phyloP scores from a whole-genome alignment of 2,797 vertebrate genomes.

The Triplophysa bombifrons region DNA sequence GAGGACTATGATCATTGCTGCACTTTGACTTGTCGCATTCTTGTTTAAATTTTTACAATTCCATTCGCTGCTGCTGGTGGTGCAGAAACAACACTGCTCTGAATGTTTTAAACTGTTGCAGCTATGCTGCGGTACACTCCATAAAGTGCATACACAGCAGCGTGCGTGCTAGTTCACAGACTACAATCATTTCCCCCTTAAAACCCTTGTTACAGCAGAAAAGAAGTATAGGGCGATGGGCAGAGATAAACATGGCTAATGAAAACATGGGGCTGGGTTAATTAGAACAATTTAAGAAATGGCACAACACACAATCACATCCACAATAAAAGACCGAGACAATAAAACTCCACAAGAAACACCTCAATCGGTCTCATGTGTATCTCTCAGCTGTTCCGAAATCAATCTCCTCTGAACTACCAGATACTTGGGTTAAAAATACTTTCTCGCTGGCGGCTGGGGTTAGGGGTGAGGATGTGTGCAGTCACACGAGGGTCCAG shows the following conservation, averaged over 20 bases:
- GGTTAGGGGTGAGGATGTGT: not conserved
- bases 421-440: conserved; percentile 58
- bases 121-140: not conserved
- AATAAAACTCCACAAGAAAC: conserved; percentile 3
- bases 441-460: conserved; percentile 28
- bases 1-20: too few species aligned
- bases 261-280: not conserved
- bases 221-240: not conserved
- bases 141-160: not conserved
- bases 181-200: not conserved
- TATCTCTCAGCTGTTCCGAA: conserved; percentile 44
- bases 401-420: conserved; percentile 44
- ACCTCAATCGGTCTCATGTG: conserved; percentile 2
- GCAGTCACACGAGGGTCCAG: not conserved
- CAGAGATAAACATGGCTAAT: not conserved
- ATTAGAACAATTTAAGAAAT: not conserved
- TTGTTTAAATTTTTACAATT: not conserved
- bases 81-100: not conserved
- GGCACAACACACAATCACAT: not conserved
- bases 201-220: not conserved
- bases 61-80: not conserved
- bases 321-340: not conserved
- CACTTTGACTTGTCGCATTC: too few species aligned
- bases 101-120: not conserved
- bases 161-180: not conserved